phyloP scores from a whole-genome alignment of 1,140 invertebrate species.

The Spodoptera litura region DNA sequence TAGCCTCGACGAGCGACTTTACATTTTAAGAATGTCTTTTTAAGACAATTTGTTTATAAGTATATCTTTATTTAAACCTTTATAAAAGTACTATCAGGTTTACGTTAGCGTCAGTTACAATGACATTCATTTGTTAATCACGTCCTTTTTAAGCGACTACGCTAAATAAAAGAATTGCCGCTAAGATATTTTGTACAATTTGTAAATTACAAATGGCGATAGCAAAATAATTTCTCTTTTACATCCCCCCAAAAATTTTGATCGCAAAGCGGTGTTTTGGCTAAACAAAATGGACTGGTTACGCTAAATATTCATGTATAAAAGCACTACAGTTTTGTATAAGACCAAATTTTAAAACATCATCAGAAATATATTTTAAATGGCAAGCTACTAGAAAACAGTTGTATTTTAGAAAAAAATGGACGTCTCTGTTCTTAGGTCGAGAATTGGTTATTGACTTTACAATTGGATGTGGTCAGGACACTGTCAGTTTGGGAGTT shows the following conservation, averaged over 20 bases:
- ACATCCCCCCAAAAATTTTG: slow-evolving; percentile 68
- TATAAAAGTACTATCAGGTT: slow-evolving; percentile 65
- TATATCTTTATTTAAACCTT: slow-evolving; percentile 68
- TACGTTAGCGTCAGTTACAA: slow-evolving; percentile 48
- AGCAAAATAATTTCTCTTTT: slow-evolving; percentile 81
- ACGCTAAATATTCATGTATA: slow-evolving; percentile 83
- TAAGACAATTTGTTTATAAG: slow-evolving; percentile 69
- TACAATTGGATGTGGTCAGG: slow-evolving; percentile 73
- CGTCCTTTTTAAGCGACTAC: slow-evolving; percentile 72
- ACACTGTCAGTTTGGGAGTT: slow-evolving; percentile 55
- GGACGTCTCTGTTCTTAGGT: slow-evolving; percentile 85
- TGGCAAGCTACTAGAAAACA: slow-evolving; percentile 83
- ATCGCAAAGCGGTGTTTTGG: slow-evolving; percentile 79
- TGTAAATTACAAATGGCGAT: slow-evolving; percentile 76
- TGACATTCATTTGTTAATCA: slow-evolving; percentile 60
- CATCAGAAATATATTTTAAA: slow-evolving; percentile 83
- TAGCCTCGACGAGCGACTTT: slow-evolving; percentile 61
- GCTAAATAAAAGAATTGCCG: slow-evolving; percentile 66
- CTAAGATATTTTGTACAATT: slow-evolving; percentile 68
- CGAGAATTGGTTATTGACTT: slow-evolving; percentile 79
- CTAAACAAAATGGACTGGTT: slow-evolving; percentile 85
- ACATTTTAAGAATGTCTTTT: slow-evolving; percentile 68
- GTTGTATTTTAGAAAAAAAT: slow-evolving; percentile 81
- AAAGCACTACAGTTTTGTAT: slow-evolving; percentile 84
- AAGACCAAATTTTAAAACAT: slow-evolving; percentile 83